These are phyloP conservation scores for Pristionchus mayeri DNA, from an alignment of 2,888 invertebrate species.

Conservation along the genomic window DNA sequence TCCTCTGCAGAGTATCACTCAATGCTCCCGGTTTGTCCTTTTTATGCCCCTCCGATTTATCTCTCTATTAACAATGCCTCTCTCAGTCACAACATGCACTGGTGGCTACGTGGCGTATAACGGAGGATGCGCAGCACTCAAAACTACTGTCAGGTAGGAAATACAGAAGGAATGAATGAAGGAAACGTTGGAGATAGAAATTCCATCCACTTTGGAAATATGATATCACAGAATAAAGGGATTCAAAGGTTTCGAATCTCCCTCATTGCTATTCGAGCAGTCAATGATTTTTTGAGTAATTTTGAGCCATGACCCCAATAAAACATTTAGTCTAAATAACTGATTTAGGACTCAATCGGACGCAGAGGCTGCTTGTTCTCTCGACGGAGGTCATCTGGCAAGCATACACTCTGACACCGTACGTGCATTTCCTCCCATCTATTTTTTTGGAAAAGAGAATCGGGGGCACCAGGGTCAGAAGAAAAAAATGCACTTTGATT, in stretches of 20 bases:
- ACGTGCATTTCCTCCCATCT: not conserved
- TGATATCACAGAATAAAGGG: too few relatives aligned
- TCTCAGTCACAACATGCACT: not conserved
- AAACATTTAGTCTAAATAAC: not conserved
- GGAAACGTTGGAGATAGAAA: too few relatives aligned
- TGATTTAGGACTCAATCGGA: slow-evolving; percentile 3
- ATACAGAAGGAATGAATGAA: too few relatives aligned
- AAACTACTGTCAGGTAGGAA: not conserved
- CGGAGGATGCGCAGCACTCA: slow-evolving; percentile 24
- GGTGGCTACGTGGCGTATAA: slow-evolving; percentile 10
- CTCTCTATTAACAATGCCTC: not conserved
- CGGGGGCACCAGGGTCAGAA: too few relatives aligned
- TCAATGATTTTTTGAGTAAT: too few relatives aligned
- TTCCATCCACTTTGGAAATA: too few relatives aligned
- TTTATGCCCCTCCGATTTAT: not conserved
- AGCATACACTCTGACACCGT: slow-evolving; percentile 30
- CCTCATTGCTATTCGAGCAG: too few relatives aligned
- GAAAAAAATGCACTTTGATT: too few relatives aligned
- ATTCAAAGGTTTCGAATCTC: too few relatives aligned
- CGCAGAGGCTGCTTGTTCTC: not conserved
- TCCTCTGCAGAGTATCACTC: slow-evolving; percentile 11
- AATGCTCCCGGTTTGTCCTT: not conserved
- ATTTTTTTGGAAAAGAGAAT: too few relatives aligned
- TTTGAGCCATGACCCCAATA: too few relatives aligned
- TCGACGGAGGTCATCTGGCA: slow-evolving; percentile 23